Evolutionary conservation across 2,888 invertebrate species (phyloP), one percentile per base, ranked within the genome.

Genomic region (Masnerella sp.): DNA sequence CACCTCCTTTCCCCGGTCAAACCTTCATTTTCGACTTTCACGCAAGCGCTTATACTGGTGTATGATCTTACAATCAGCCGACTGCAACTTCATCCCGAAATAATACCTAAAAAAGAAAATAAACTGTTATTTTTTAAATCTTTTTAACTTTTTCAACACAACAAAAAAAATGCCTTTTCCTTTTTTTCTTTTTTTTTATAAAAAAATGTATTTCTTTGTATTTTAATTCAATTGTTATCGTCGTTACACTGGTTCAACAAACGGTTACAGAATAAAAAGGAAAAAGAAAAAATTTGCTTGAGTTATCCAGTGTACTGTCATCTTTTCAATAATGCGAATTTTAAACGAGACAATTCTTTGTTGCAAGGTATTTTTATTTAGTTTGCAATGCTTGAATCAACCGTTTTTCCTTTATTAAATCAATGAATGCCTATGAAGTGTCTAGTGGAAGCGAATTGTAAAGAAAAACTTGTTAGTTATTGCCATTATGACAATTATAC

Each of bases 1-100:
- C 69, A 78, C 77, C 74, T 76, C 76, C 70, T 78, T 75, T 75
- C 74, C 75, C 65, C 77, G 77, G 74, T 78, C 77, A 79, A 80
- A 79, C 76, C 82, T 85, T 87, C 85, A 87, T 87, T 87, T 87
- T 86, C 87, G 83, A 82, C 85, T 81, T 82, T 82, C 82, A 85
- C 86, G 85, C 85, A 85, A 85, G 85, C 86, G 85, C 84, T 77
- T 68, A 65, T 73, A 71, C 67, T 54, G 64, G 68, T 58, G 40
- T 58, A 67, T 71, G 71, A 73, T 76, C 73, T 76, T 76, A 76
- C 68, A 70, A 74, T 68, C 73, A 70, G 47, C 34, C 51, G 61
- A 58, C 67, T 56, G 61, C 71, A 51, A 62, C 42, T 67, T 15
- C 64, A 58, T 40, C 8, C 28, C 18, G 7, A 52, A 70, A 59